Percentiles rank a stretch among this genome's conserved stretches.
Evolutionary conservation across 2,888 invertebrate species (phyloP).

Genomic region (Patella caerulea): DNA sequence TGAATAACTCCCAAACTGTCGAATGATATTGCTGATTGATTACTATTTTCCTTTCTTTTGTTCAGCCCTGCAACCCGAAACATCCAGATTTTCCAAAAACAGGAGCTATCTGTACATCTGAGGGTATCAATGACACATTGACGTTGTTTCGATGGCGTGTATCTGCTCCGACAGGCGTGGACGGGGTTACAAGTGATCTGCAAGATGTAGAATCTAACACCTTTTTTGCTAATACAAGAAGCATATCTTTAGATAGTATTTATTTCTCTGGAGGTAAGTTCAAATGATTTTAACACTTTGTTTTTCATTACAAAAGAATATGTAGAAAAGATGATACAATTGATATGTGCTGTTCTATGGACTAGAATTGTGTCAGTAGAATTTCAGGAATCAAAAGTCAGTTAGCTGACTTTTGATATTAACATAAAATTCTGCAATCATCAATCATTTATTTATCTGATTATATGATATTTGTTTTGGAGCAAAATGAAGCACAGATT

Average conservation of each 20-base stretch:
- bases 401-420: too few species aligned
- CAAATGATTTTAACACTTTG: neutral
- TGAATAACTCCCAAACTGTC: neutral
- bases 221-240: conserved; percentile 67
- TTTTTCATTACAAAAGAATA: neutral
- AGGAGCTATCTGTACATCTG: conserved; percentile 56
- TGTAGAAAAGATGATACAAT: neutral
- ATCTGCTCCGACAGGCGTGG: conserved; percentile 61
- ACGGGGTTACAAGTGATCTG: conserved; percentile 61
- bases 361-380: too few species aligned
- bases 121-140: conserved; percentile 67
- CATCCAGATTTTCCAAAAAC: conserved; percentile 67
- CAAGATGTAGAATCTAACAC: conserved; percentile 66
- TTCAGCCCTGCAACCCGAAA: conserved; percentile 68
- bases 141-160: conserved; percentile 70
- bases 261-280: conserved; percentile 67
- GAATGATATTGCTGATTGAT: neutral
- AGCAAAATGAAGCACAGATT: too few species aligned
- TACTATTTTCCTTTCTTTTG: neutral
- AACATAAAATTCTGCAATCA: too few species aligned
- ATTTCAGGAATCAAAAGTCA: too few species aligned
- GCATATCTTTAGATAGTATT: conserved; percentile 69
- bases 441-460: too few species aligned
- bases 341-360: too few species aligned
- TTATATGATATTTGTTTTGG: too few species aligned